A percentile compares a stretch with the other conserved stretches of the same genome.
phyloP scores from a whole-genome alignment of 2,113 vertebrate genomes.

The Lipophrys pholis region DNA sequence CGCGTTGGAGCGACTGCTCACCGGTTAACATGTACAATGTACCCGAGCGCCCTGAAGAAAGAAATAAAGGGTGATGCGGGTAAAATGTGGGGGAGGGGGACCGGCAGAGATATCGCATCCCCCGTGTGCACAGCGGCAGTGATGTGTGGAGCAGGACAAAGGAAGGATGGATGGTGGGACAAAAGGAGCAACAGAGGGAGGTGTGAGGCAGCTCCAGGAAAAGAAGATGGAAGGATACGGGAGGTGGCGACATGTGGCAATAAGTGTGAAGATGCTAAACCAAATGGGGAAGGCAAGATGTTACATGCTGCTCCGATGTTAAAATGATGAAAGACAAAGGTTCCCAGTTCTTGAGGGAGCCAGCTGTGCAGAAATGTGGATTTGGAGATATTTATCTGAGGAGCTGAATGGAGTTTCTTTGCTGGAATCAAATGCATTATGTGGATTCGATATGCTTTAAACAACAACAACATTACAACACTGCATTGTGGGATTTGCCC shows the following conservation, averaged over 20 bases:
- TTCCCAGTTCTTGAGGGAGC: neutral
- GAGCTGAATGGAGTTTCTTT: neutral
- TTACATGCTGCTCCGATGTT: conserved; percentile 1
- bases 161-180: conserved; percentile 58
- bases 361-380: neutral
- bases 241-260: conserved; percentile 14
- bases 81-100: conserved; percentile 44
- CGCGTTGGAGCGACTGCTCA: conserved; percentile 26
- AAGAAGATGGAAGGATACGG: conserved; percentile 19
- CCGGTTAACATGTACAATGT: conserved; percentile 38
- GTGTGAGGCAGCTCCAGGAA: conserved; percentile 17
- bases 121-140: conserved; percentile 40
- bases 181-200: conserved; percentile 57
- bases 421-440: neutral
- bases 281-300: neutral
- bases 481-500: conserved; percentile 17
- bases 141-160: conserved; percentile 77
- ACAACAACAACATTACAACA: neutral
- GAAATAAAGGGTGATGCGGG: conserved; percentile 16
- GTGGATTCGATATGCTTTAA: conserved; percentile 7
- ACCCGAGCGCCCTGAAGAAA: conserved; percentile 52
- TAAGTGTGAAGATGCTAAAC: conserved; percentile 11
- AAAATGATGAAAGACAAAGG: conserved; percentile 6
- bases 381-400: conserved; percentile 8
- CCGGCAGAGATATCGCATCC: conserved; percentile 52